Evolutionary conservation across 2,888 invertebrate species (phyloP), one percentile per base, ranked within the genome.

Genomic region (Drosophila hamatofila): DNA sequence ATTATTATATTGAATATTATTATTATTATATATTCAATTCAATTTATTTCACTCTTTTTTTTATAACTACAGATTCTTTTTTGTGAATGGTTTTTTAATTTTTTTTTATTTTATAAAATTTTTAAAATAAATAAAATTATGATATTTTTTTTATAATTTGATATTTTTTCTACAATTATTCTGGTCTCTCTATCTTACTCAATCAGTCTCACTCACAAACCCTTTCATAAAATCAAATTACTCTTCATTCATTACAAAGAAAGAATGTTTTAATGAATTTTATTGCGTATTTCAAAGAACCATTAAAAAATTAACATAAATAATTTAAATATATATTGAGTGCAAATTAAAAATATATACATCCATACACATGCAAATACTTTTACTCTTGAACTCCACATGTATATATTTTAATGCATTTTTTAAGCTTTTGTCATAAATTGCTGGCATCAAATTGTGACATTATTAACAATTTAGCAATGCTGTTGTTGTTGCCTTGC

Each of bases 381-480:
- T 25, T 16, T 46, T 23, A 25, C 25, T 27, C 25, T 16, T 8
- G 14, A 16, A n/a, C 16, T 25, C 1, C 18, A 18, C 12, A 30
- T 41, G 11, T 18, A 12, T 37, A 54, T 37, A 54, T 30, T 66
- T 70, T 42, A 70, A 80, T 86, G 72, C 64, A 81, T 74, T 72
- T 84, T 86, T 75, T 61, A 72, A 72, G 70, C 87, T 69, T 49
- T 49, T 59, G 72, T 74, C 85, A 89, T 88, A 88, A 89, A 88
- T 88, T 60, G 76, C 44, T 62, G 59, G 54, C 74, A 72, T 63
- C 58, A 83, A 83, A 63, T 56, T 68, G 64, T 60, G 77, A 69
- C 80, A 70, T 80, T 88, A 89, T 84, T 88, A 84, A 89, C 70
- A 82, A 87, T 89, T 84, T 82, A 79, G 69, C 42, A 54, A 41